phyloP scores from a whole-genome alignment of 2,797 vertebrate genomes.

The Myiotriccus ornatus region DNA sequence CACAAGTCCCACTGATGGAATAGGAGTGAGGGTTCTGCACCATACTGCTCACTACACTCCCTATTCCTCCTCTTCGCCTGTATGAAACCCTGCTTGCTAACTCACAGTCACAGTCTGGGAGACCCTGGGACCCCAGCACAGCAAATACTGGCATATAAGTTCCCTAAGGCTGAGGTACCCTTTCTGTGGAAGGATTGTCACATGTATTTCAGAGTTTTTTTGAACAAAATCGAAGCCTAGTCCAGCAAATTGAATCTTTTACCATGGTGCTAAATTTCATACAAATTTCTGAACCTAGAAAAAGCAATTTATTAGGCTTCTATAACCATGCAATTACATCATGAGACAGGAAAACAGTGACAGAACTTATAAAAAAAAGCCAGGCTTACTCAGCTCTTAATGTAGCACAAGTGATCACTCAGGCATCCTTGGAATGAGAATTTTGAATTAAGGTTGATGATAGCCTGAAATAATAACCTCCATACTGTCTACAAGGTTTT shows the following conservation, averaged over 20 bases:
- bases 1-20: neutral
- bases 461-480: slow-evolving; percentile 34
- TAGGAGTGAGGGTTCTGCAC: neutral
- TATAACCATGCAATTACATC: neutral
- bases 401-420: slow-evolving; percentile 8
- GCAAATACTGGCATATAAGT: neutral
- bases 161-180: neutral
- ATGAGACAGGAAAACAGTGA: neutral
- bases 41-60: neutral
- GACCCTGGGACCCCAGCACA: neutral
- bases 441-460: slow-evolving; percentile 50
- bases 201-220: neutral
- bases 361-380: neutral
- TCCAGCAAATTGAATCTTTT: neutral
- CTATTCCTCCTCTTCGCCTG: neutral
- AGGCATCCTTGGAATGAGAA: slow-evolving; percentile 44
- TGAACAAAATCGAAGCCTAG: neutral
- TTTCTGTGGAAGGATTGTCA: neutral
- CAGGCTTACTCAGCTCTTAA: slow-evolving; percentile 31
- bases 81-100: neutral
- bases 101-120: neutral
- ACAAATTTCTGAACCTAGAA: neutral
- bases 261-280: neutral
- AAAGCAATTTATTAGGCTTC: neutral
- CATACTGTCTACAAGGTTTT: slow-evolving; percentile 11